Conservation (phyloP, 2,888 invertebrate genomes). For the Trichopoda pennipes region DNA sequence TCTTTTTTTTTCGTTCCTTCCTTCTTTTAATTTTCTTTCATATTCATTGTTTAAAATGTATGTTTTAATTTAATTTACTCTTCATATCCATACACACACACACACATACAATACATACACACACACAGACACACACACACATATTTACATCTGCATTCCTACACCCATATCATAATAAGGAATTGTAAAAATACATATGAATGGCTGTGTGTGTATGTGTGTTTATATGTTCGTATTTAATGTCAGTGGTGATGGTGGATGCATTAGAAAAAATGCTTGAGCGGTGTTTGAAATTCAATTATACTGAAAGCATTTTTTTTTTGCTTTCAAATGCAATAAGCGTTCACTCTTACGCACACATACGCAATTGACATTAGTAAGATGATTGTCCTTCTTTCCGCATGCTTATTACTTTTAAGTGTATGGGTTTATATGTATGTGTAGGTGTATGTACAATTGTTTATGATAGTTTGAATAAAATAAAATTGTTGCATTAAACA, state of each 20-base stretch:
- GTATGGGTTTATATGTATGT: background rate
- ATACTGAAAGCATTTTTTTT: conserved; percentile 61
- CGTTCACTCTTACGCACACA: background rate
- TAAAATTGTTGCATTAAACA: conserved; percentile 29
- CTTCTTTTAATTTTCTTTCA: background rate
- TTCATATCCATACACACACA: background rate
- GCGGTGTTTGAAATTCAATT: conserved; percentile 64
- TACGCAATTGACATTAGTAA: conserved; percentile 45
- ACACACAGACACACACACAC: background rate
- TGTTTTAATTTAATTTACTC: conserved; percentile 59
- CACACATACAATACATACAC: background rate
- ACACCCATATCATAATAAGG: conserved; percentile 3
- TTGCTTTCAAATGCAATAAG: conserved; percentile 26
- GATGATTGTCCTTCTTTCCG: conserved; percentile 6
- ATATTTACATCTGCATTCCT: background rate
- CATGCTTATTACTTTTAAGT: background rate
- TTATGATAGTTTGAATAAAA: conserved; percentile 29
- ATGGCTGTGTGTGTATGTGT: conserved; percentile 4
- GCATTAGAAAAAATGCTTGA: conserved; percentile 52
- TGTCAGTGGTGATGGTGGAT: conserved; percentile 1
- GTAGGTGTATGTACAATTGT: background rate
- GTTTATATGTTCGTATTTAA: no score
- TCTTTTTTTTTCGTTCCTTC: background rate
- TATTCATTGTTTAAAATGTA: conserved; percentile 37
- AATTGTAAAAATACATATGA: conserved; percentile 9